A percentile compares a stretch with the other conserved stretches of the same genome.
phyloP scores from a whole-genome alignment of 2,888 invertebrate species.

The Chelonus formosanus region DNA sequence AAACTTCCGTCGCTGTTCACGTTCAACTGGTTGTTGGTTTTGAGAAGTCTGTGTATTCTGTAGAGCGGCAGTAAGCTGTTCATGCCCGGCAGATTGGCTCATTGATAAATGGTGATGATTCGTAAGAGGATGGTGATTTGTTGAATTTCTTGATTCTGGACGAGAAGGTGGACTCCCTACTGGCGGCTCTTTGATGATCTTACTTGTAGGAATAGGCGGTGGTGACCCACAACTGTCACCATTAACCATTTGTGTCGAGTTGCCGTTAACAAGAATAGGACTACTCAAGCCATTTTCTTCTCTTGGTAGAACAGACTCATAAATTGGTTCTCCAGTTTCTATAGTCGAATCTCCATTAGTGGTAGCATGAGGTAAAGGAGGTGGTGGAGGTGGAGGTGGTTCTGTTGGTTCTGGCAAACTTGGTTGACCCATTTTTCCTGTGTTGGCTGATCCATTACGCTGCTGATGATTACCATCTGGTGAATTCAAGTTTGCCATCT shows the following conservation, averaged over 20 bases:
- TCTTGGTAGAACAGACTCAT: conserved; percentile 83
- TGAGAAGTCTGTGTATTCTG: conserved; percentile 41
- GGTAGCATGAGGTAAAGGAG: conserved; percentile 65
- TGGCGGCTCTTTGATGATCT: conserved; percentile 52
- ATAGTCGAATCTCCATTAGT: conserved; percentile 44
- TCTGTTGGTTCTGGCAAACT: conserved; percentile 81
- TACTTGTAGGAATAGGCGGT: conserved; percentile 52
- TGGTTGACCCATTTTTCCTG: conserved; percentile 67
- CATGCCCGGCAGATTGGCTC: conserved; percentile 44
- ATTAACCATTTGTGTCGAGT: conserved; percentile 47
- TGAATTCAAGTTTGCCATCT: conserved; percentile 39
- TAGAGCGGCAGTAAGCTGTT: conserved; percentile 37
- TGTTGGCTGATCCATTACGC: conserved; percentile 46
- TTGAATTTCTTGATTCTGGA: conserved; percentile 52
- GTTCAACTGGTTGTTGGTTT: conserved; percentile 68
- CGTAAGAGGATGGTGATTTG: conserved; percentile 42
- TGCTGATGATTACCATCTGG: conserved; percentile 50
- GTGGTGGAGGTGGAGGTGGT: conserved; percentile 76
- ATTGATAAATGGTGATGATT: conserved; percentile 43
- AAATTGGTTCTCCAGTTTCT: conserved; percentile 77
- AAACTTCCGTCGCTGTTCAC: conserved; percentile 82
- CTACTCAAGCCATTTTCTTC: conserved; percentile 65
- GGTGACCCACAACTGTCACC: conserved; percentile 54
- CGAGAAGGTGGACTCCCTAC: conserved; percentile 52
- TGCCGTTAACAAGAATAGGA: conserved; percentile 55